Conservation (phyloP, 2,113 vertebrate genomes). For the Clinocottus analis region DNA sequence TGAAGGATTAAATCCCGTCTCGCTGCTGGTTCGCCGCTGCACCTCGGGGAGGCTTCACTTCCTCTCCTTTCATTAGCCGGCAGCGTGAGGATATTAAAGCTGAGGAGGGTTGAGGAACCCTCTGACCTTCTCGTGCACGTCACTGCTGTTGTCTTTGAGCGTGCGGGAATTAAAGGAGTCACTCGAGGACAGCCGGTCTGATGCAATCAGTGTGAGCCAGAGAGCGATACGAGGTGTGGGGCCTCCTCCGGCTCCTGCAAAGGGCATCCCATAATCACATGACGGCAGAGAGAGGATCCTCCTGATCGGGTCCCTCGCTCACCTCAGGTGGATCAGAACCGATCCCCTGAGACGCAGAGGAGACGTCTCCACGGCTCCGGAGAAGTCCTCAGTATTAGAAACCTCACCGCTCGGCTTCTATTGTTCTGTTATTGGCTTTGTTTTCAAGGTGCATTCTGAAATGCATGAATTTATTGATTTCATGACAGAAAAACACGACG, state of each 20-base stretch:
- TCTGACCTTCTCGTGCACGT: conserved; percentile 68
- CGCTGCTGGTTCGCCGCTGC: conserved; percentile 10
- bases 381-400: neutral
- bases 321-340: too few relatives aligned
- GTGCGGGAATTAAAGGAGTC: conserved; percentile 68
- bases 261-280: conserved; percentile 69
- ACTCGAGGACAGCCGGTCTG: conserved; percentile 54
- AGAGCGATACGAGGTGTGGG: conserved; percentile 40
- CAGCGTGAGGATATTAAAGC: conserved; percentile 61
- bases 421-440: neutral
- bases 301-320: neutral
- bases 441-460: neutral
- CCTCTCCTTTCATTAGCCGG: conserved; percentile 57
- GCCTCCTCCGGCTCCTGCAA: conserved; percentile 48
- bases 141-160: conserved; percentile 61
- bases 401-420: neutral
- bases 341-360: too few relatives aligned
- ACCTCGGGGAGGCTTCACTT: conserved; percentile 13
- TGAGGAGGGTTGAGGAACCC: conserved; percentile 54
- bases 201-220: conserved; percentile 64
- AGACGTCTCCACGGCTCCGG: too few relatives aligned
- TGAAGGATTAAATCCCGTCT: conserved; percentile 6
- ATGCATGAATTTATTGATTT: neutral
- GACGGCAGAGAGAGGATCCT: conserved; percentile 23
- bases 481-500: neutral